phyloP scores from a whole-genome alignment of 2,797 vertebrate species.

The Macrochelys suwanniensis region DNA sequence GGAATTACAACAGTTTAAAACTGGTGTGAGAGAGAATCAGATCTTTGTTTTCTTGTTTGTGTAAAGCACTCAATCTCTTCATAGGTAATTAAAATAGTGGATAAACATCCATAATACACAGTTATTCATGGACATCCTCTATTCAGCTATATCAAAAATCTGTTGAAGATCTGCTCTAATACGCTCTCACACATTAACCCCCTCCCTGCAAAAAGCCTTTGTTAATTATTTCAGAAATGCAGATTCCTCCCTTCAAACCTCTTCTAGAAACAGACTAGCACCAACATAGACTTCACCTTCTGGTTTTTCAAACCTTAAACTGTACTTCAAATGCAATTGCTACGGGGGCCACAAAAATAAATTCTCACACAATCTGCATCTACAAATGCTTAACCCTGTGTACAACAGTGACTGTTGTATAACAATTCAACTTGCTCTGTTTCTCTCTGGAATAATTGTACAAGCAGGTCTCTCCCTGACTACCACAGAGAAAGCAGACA shows the following conservation, averaged over 20 bases:
- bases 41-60: not conserved
- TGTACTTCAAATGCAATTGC: conserved; percentile 3
- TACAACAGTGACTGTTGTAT: not conserved
- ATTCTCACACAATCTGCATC: not conserved
- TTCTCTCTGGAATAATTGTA: conserved; percentile 45
- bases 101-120: not conserved
- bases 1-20: not conserved
- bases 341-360: not conserved
- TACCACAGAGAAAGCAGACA: conserved; percentile 29
- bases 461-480: conserved; percentile 52
- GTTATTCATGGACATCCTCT: not conserved
- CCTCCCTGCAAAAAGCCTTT: not conserved
- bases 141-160: not conserved
- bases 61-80: not conserved
- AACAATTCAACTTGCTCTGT: conserved; percentile 49
- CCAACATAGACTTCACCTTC: not conserved
- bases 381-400: conserved; percentile 17
- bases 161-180: not conserved
- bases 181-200: accelerated
- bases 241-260: not conserved
- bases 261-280: not conserved
- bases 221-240: not conserved
- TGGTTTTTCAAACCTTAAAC: not conserved
- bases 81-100: not conserved
- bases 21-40: not conserved